Percentiles rank a stretch among this genome's conserved stretches.
These are phyloP conservation scores for Caerostris darwini DNA, from an alignment of 1,140 invertebrate species.

Conservation along the genomic window DNA sequence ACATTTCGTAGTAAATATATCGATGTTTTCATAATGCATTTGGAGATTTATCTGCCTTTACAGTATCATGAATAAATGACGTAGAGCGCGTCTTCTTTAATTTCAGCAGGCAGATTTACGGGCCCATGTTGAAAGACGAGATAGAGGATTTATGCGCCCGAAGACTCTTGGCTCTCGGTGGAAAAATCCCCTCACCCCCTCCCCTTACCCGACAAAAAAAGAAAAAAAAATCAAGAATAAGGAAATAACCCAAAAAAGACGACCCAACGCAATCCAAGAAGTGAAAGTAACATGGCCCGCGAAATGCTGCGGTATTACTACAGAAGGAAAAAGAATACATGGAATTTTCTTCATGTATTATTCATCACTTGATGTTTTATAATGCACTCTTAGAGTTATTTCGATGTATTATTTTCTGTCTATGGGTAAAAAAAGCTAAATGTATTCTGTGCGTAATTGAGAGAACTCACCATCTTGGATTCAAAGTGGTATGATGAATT, in stretches of 20 bases:
- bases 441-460: constrained; percentile 48
- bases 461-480: not conserved
- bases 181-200: not conserved
- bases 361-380: constrained; percentile 55
- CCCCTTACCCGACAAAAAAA: not conserved
- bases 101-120: not conserved
- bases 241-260: constrained; percentile 29
- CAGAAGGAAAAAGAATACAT: constrained; percentile 5
- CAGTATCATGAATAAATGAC: not conserved
- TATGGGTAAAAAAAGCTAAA: constrained; percentile 1
- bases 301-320: not conserved
- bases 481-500: not conserved
- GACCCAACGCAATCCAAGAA: constrained; percentile 45
- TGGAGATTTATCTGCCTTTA: too few relatives aligned
- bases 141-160: constrained; percentile 9
- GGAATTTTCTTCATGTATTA: constrained; percentile 53
- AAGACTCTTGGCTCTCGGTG: not conserved
- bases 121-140: not conserved
- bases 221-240: not conserved
- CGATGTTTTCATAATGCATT: too few relatives aligned
- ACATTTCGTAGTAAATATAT: too few relatives aligned
- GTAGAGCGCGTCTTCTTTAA: not conserved
- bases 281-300: constrained; percentile 42
- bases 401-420: constrained; percentile 33
- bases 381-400: constrained; percentile 53